A percentile compares a stretch with the other conserved stretches of the same genome.
Evolutionary conservation across 2,797 vertebrate species (phyloP).

Genomic region (Diplodus puntazzo): DNA sequence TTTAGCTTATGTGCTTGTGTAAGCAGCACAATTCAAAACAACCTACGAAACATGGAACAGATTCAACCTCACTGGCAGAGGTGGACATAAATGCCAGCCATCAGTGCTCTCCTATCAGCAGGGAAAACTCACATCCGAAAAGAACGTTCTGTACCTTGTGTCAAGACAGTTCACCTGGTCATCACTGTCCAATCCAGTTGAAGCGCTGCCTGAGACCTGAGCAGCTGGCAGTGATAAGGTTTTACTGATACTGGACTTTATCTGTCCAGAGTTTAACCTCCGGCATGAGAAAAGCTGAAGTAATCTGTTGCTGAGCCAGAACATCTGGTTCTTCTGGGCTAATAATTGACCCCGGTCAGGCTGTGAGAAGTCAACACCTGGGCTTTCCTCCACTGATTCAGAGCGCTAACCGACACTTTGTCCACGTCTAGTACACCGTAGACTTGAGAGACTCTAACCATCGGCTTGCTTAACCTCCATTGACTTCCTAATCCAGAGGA

Average conservation of each 20-base stretch:
- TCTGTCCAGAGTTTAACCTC: conserved; percentile 52
- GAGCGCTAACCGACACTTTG: conserved; percentile 21
- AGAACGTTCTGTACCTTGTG: conserved; percentile 27
- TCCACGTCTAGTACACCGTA: conserved; percentile 27
- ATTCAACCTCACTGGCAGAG: neutral
- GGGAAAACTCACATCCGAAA: conserved; percentile 25
- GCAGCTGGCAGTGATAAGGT: conserved; percentile 71
- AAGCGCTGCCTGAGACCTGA: conserved; percentile 52
- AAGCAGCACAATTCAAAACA: neutral
- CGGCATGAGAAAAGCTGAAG: conserved; percentile 17
- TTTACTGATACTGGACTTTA: conserved; percentile 50
- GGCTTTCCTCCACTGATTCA: conserved; percentile 17
- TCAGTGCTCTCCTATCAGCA: neutral
- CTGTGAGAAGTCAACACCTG: conserved; percentile 58
- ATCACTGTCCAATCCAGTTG: conserved; percentile 21
- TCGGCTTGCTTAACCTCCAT: conserved; percentile 54
- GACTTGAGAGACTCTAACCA: conserved; percentile 37
- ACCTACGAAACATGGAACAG: neutral
- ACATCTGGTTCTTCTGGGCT: conserved; percentile 36
- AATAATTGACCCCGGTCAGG: conserved; percentile 28
- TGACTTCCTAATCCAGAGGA: conserved; percentile 61
- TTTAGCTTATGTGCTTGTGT: neutral
- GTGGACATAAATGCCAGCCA: neutral
- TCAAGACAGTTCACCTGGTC: conserved; percentile 32
- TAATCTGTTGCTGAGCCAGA: conserved; percentile 12